Percentiles rank a stretch among this genome's conserved stretches.
phyloP scores from a whole-genome alignment of 2,113 vertebrate genomes.

The Cervus canadensis region DNA sequence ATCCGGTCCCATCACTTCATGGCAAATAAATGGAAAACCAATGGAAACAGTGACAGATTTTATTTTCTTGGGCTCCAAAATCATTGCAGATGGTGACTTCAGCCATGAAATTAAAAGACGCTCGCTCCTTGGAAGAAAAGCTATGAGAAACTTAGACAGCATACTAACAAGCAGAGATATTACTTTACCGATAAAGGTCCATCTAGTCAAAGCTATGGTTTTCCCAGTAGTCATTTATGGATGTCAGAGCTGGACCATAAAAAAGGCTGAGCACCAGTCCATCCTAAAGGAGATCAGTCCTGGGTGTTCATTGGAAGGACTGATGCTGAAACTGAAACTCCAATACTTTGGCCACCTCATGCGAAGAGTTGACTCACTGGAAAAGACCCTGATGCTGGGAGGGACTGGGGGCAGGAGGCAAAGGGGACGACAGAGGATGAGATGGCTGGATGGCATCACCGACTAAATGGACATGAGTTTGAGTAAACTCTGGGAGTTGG shows the following conservation, averaged over 20 bases:
- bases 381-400: no score
- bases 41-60: neutral
- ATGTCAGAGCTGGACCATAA: neutral
- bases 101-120: neutral
- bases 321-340: no score
- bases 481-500: no score
- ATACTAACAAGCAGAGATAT: neutral
- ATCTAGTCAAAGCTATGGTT: neutral
- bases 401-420: no score
- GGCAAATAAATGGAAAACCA: neutral
- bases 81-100: neutral
- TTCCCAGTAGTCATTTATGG: neutral
- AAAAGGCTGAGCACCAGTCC: neutral
- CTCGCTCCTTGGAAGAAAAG: neutral
- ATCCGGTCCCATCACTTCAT: neutral
- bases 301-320: no score
- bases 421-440: no score
- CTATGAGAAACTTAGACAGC: neutral
- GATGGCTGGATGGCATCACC: no score
- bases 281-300: no score
- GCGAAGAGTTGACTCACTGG: no score
- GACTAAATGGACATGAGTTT: no score
- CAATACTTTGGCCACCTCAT: no score
- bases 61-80: neutral
- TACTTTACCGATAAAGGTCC: neutral